A percentile compares a stretch with the other conserved stretches of the same genome.
phyloP scores from a whole-genome alignment of 2,113 vertebrate genomes.

The Petrocephalus microphthalmus region DNA sequence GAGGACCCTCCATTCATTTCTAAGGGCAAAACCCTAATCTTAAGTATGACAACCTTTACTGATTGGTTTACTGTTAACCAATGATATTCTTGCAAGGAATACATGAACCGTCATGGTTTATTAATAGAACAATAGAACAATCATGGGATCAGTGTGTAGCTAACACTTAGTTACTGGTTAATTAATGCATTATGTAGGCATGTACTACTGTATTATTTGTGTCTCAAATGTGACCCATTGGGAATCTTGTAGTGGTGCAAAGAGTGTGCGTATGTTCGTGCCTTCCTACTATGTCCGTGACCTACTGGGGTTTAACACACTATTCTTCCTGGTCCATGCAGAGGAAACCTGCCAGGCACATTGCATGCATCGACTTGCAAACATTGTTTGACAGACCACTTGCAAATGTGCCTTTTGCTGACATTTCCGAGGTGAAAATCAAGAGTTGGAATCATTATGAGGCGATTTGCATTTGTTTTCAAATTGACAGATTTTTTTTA shows the following conservation, averaged over 20 bases:
- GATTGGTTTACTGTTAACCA: neutral
- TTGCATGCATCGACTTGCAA: neutral
- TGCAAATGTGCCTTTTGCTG: constrained; percentile 2
- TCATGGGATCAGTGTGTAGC: neutral
- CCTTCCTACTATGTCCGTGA: neutral
- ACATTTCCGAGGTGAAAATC: neutral
- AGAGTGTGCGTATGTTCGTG: neutral
- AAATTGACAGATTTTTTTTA: neutral
- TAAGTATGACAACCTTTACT: neutral
- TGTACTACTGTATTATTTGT: neutral
- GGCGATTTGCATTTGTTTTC: neutral
- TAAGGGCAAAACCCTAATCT: neutral
- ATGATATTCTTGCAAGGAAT: neutral
- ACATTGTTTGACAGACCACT: neutral
- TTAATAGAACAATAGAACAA: neutral
- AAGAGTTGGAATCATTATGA: neutral
- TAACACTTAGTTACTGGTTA: neutral
- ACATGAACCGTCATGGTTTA: neutral
- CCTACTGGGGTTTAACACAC: neutral
- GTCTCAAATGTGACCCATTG: too few relatives aligned
- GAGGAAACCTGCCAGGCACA: neutral
- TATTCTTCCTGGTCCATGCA: neutral
- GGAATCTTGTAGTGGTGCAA: too few relatives aligned
- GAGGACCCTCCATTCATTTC: neutral
- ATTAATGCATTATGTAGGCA: neutral